Conservation (phyloP, 1,140 invertebrate genomes). For the Geopemphigus sp. region DNA sequence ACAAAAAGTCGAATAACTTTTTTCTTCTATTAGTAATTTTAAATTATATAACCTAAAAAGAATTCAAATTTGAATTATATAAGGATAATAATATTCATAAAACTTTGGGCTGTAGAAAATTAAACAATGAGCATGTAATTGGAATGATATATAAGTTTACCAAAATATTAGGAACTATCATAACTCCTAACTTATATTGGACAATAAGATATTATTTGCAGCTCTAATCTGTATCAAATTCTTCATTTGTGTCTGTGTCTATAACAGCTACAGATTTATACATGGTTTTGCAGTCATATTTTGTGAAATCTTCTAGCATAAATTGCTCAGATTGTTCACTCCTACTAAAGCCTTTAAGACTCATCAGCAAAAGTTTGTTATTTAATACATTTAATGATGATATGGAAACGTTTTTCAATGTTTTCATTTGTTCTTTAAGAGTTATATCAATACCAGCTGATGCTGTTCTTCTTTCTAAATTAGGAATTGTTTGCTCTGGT, state of each 20-base stretch:
- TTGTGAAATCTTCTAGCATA: conserved; percentile 23
- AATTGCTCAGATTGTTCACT: conserved; percentile 33
- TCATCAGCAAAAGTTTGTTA: conserved; percentile 7
- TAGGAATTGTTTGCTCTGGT: conserved; percentile 47
- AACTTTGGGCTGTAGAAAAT: too few species aligned
- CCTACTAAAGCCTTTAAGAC: conserved; percentile 1
- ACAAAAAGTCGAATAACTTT: too few species aligned
- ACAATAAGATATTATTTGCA: not conserved
- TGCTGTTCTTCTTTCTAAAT: conserved; percentile 61
- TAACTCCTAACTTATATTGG: not conserved
- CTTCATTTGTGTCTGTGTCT: conserved; percentile 1
- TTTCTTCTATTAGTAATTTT: too few species aligned
- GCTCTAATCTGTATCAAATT: conserved; percentile 12
- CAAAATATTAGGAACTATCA: conserved; percentile 33
- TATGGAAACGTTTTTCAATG: conserved; percentile 6
- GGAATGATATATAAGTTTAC: not conserved
- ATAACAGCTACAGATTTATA: conserved; percentile 14
- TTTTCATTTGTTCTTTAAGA: conserved; percentile 31
- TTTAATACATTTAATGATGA: conserved; percentile 24
- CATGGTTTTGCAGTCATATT: not conserved
- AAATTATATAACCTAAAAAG: too few species aligned
- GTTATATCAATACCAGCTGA: conserved; percentile 56
- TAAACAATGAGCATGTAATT: not conserved
- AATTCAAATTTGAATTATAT: too few species aligned
- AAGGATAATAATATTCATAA: too few species aligned